Base-by-base conservation (phyloP, 2,797 vertebrate species). In the Aldrovandia affinis region DNA sequence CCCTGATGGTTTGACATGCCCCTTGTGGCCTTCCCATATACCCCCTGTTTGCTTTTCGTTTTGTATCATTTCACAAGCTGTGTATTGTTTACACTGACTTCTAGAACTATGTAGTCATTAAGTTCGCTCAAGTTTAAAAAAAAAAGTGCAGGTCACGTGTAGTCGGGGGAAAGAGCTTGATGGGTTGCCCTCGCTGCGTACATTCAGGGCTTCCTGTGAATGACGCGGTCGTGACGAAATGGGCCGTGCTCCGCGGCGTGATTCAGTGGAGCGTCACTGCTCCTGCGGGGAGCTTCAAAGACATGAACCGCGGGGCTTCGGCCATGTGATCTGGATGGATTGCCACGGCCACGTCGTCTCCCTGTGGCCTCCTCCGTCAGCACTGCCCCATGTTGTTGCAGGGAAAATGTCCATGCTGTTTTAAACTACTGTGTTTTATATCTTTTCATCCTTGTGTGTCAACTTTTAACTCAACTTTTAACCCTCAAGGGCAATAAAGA, bases 241-340 rank as follows among this genome's bases (percentile, higher is more conserved):
- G 14, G 36, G 5, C 68, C 73, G 12, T 77, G 25, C 47, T 77
- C 73, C 73, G 42, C 42, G 33, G 39, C 20, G 73, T 77, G 39
- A 77, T 22, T 77, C 73, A 77, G 39, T 47, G 73, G 73, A 42
- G 39, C 73, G 18, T 44, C 22, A 42, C 73, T 77, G 73, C 42
- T 77, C 73, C 73, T 77, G 73, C 39, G 73, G 68, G 73, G 73
- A 47, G 73, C 42, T 47, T 47, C 42, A 47, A 47, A 47, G 73
- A n/a, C 73, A 15, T 47, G 47, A 77, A 77, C 73, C 42, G 73
- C 42, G 25, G 73, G 73, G 42, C 22, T 47, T n/a, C 10, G 39
- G 73, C 0, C 44, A 77, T 47, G 20, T 47, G 42, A 77, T 77
- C 73, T 77, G 73, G 42, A 77, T 47, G 42, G 73, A 77, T 47